These are phyloP conservation scores for Brenthis daphne DNA, from an alignment of 2,888 invertebrate genomes.

Conservation along the genomic window DNA sequence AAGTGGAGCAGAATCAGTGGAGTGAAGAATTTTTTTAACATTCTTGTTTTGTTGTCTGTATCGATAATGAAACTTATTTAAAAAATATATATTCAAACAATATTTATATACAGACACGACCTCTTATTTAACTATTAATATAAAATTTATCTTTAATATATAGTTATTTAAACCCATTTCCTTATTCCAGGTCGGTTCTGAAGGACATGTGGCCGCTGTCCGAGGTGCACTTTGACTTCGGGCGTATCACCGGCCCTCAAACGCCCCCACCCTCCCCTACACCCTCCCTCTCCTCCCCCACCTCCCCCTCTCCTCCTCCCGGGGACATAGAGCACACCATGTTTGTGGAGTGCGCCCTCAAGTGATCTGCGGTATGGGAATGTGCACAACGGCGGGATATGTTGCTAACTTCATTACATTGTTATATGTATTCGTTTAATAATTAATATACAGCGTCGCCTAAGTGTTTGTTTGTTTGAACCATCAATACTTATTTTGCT, in stretches of 20 bases:
- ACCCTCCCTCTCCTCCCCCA: slow-evolving; percentile 38
- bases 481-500: too few relatives aligned
- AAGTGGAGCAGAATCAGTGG: too few relatives aligned
- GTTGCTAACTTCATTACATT: slow-evolving; percentile 1
- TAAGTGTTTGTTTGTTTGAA: too few relatives aligned
- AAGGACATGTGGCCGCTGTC: slow-evolving; percentile 83
- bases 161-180: background rate
- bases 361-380: slow-evolving; percentile 53
- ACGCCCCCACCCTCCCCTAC: slow-evolving; percentile 36
- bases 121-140: too few relatives aligned
- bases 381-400: background rate
- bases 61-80: too few relatives aligned
- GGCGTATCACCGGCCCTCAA: slow-evolving; percentile 43
- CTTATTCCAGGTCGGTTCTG: slow-evolving; percentile 74
- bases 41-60: too few relatives aligned
- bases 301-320: slow-evolving; percentile 37
- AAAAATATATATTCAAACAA: too few relatives aligned
- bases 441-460: background rate
- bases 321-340: slow-evolving; percentile 45
- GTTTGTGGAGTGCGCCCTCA: slow-evolving; percentile 78
- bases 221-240: slow-evolving; percentile 73
- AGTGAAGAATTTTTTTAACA: too few relatives aligned
- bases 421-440: background rate
- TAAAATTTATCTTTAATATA: background rate
- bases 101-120: too few relatives aligned